phyloP scores from a whole-genome alignment of 1,140 invertebrate genomes.

The Pogonognathellus flavescens region DNA sequence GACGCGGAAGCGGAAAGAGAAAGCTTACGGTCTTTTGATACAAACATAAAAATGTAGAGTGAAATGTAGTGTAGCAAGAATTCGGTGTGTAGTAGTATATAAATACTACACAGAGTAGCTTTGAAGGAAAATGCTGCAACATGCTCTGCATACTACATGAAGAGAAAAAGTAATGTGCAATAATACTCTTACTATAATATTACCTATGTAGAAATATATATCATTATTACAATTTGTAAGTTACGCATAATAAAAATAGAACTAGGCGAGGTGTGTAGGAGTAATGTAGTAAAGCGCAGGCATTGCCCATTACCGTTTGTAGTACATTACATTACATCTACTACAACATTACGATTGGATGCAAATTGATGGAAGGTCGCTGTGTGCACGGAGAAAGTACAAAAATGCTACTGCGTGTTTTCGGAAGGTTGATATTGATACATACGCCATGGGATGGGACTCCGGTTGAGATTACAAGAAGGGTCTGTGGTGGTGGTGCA shows the following conservation, averaged over 20 bases:
- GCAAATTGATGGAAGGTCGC: too few relatives aligned
- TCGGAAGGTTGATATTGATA: too few relatives aligned
- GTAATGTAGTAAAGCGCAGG: too few relatives aligned
- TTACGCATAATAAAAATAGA: neutral
- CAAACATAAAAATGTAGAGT: constrained; percentile 21
- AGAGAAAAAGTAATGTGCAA: constrained; percentile 4
- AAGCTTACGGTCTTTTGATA: constrained; percentile 27
- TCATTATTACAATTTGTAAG: neutral
- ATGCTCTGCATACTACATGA: neutral
- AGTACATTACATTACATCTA: too few relatives aligned
- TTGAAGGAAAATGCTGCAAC: too few relatives aligned
- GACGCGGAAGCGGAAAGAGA: constrained; percentile 34
- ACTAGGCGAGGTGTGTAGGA: too few relatives aligned
- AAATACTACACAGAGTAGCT: neutral
- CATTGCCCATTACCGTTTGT: too few relatives aligned
- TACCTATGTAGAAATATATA: neutral
- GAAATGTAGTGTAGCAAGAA: neutral
- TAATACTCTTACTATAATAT: neutral
- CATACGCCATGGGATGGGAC: neutral
- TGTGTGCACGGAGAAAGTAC: too few relatives aligned
- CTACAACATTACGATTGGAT: too few relatives aligned
- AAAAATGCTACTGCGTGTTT: too few relatives aligned
- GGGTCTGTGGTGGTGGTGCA: neutral
- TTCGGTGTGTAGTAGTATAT: neutral
- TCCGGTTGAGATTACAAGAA: neutral